Evolutionary conservation across 2,797 vertebrate genomes (phyloP).

Genomic region (Meda fulgida): DNA sequence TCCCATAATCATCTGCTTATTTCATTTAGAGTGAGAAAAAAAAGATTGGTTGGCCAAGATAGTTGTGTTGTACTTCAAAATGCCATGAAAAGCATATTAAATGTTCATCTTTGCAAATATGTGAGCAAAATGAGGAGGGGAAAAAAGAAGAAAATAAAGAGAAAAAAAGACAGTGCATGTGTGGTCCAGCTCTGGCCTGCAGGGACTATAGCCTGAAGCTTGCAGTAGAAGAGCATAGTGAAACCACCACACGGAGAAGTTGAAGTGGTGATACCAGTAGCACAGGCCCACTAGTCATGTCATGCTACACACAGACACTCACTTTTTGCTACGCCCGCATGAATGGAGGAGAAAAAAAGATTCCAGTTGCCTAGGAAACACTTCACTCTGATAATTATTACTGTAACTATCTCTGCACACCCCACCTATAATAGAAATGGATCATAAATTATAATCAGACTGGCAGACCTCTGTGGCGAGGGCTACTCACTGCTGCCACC

Average conservation of each 20-base stretch:
- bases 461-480: constrained; percentile 86
- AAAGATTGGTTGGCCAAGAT: background rate
- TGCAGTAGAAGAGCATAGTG: background rate
- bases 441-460: constrained; percentile 94
- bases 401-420: constrained; percentile 97
- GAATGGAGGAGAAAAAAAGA: constrained; percentile 65
- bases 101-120: constrained; percentile 27
- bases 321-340: constrained; percentile 64
- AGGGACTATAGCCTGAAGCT: background rate
- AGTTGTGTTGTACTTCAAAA: constrained; percentile 14
- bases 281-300: constrained; percentile 83
- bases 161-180: background rate
- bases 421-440: constrained; percentile 99
- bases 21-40: constrained; percentile 2
- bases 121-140: background rate
- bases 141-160: background rate
- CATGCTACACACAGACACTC: constrained; percentile 83
- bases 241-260: background rate
- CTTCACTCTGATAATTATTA: constrained; percentile 97
- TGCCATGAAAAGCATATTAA: constrained; percentile 5
- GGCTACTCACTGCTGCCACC: constrained; percentile 84
- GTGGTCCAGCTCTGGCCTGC: constrained; percentile 17
- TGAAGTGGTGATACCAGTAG: constrained; percentile 68
- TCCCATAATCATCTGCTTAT: constrained; percentile 7
- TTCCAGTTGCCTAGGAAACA: constrained; percentile 95